These are phyloP conservation scores for Meloe dianella DNA, from an alignment of 2,888 invertebrate species.

Conservation along the genomic window DNA sequence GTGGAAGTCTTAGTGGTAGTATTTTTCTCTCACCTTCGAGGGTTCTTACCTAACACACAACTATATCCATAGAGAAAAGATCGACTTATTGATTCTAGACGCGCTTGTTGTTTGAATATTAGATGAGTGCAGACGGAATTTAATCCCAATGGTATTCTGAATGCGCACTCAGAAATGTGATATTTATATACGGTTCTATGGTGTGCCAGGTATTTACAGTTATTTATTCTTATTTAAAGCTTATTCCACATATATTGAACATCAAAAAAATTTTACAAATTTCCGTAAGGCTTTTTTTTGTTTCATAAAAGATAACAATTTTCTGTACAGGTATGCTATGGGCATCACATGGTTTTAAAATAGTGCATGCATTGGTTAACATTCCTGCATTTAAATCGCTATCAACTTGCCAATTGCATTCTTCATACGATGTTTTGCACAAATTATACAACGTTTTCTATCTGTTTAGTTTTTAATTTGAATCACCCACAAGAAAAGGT, in stretches of 20 bases:
- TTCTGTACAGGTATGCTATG: background rate
- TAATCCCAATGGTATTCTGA: conserved; percentile 50
- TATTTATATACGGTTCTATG: conserved; percentile 41
- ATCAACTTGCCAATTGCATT: background rate
- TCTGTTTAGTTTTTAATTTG: background rate
- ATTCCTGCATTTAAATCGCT: background rate
- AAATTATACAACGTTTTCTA: background rate
- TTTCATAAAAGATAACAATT: background rate
- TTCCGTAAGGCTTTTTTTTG: background rate
- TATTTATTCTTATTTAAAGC: conserved; percentile 39
- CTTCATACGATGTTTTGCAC: background rate
- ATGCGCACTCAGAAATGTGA: conserved; percentile 46
- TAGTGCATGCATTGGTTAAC: background rate
- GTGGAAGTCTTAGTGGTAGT: background rate
- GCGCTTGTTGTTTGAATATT: conserved; percentile 55
- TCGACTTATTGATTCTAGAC: conserved; percentile 52
- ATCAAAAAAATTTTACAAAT: background rate
- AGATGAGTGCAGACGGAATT: conserved; percentile 53
- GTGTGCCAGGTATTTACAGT: conserved; percentile 38
- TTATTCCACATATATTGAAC: conserved; percentile 12
- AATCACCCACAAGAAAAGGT: background rate
- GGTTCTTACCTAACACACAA: conserved; percentile 20
- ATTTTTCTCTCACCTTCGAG: conserved; percentile 29
- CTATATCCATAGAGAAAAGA: conserved; percentile 18
- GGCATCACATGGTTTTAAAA: background rate